Evolutionary conservation across 2,113 vertebrate species (phyloP).

Genomic region (Holacanthus passer): DNA sequence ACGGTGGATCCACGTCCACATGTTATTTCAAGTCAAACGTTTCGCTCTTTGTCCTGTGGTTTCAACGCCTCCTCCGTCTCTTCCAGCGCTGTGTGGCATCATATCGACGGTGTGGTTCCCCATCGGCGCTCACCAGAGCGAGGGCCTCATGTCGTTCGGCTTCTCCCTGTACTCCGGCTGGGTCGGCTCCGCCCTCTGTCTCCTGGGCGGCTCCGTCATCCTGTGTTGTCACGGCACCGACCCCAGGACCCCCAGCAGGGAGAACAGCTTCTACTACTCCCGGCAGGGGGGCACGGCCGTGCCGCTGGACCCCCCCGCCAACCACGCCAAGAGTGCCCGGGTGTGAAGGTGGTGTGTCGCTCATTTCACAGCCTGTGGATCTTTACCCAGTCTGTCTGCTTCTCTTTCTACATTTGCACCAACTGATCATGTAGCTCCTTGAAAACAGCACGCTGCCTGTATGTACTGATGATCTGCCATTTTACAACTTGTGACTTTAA

Average conservation of each 20-base stretch:
- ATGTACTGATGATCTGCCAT: neutral
- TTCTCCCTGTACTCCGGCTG: constrained; percentile 95
- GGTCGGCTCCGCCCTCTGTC: constrained; percentile 91
- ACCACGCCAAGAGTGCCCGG: constrained; percentile 93
- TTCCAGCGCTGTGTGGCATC: constrained; percentile 88
- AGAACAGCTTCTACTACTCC: constrained; percentile 94
- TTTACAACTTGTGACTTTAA: neutral
- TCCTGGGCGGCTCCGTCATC: constrained; percentile 89
- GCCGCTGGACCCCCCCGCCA: constrained; percentile 82
- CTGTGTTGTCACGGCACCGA: constrained; percentile 86
- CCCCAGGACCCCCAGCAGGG: constrained; percentile 73
- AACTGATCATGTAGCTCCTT: neutral
- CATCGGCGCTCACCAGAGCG: constrained; percentile 87
- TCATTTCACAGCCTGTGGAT: neutral
- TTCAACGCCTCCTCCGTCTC: neutral
- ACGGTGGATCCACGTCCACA: neutral
- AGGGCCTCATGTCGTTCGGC: constrained; percentile 93
- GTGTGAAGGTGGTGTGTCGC: constrained; percentile 82
- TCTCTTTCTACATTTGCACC: neutral
- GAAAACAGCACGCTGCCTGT: neutral
- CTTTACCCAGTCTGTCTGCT: neutral
- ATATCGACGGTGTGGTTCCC: constrained; percentile 96
- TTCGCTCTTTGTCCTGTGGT: no score
- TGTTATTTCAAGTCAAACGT: neutral
- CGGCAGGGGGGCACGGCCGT: constrained; percentile 82